phyloP scores from a whole-genome alignment of 2,888 invertebrate species.

The Morpho achilles region DNA sequence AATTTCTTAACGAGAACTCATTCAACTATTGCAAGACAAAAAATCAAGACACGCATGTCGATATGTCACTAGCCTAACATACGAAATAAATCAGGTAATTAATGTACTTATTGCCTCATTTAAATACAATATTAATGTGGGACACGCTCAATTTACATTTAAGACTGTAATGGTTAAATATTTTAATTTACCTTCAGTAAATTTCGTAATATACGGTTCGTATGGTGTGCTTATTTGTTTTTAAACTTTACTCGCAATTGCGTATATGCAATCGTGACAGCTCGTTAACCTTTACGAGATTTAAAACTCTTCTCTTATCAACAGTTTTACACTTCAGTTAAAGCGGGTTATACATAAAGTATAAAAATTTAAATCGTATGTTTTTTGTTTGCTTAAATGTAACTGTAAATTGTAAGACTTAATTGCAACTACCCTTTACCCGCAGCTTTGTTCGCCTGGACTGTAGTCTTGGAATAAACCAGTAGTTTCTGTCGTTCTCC shows the following conservation, averaged over 20 bases:
- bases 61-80: neutral
- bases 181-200: conserved; percentile 1
- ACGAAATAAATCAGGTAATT: neutral
- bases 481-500: too few species aligned
- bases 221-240: conserved; percentile 10
- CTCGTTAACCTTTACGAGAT: conserved; percentile 26
- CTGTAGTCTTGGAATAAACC: too few species aligned
- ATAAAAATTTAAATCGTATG: too few species aligned
- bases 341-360: neutral
- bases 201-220: conserved; percentile 6
- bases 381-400: too few species aligned
- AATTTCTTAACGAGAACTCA: neutral
- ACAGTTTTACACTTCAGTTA: conserved; percentile 1
- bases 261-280: conserved; percentile 16
- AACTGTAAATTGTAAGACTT: too few species aligned
- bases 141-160: conserved; percentile 5
- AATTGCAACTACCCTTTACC: too few species aligned
- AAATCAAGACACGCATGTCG: neutral
- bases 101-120: conserved; percentile 6
- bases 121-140: conserved; percentile 3
- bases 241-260: conserved; percentile 12
- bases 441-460: too few species aligned
- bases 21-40: too few species aligned
- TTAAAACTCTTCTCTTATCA: conserved; percentile 24
- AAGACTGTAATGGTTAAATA: conserved; percentile 1